These are phyloP conservation scores for Colletes gigas DNA, from an alignment of 1,140 invertebrate genomes.

Conservation along the genomic window DNA sequence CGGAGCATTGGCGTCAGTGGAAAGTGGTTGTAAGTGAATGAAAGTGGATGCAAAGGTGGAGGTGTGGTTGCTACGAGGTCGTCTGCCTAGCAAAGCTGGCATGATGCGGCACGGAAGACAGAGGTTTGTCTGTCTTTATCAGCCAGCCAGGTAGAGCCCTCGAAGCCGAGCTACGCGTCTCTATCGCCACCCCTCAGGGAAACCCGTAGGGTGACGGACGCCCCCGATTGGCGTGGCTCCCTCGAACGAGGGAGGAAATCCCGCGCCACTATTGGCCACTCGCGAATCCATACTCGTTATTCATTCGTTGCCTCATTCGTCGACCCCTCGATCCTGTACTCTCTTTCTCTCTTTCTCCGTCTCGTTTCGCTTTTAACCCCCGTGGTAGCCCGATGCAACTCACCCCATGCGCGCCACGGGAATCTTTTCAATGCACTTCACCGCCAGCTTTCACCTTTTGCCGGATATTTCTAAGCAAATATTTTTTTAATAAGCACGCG, in stretches of 20 bases:
- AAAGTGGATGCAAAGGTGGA: slow-evolving; percentile 51
- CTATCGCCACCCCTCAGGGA: slow-evolving; percentile 41
- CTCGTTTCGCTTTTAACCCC: slow-evolving; percentile 28
- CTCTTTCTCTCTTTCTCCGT: slow-evolving; percentile 41
- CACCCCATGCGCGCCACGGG: slow-evolving; percentile 37
- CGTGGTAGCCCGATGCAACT: slow-evolving; percentile 36
- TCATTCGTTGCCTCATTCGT: slow-evolving; percentile 71
- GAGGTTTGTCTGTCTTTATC: slow-evolving; percentile 73
- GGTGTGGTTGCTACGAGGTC: slow-evolving; percentile 54
- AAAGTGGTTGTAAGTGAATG: slow-evolving; percentile 66
- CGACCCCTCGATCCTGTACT: slow-evolving; percentile 47
- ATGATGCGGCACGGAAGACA: slow-evolving; percentile 69
- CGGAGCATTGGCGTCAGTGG: slow-evolving; percentile 60
- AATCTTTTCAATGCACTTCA: slow-evolving; percentile 58
- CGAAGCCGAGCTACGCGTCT: slow-evolving; percentile 41
- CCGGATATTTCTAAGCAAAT: slow-evolving; percentile 63
- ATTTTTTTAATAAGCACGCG: slow-evolving; percentile 60
- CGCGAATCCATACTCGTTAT: slow-evolving; percentile 71
- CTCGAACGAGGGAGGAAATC: slow-evolving; percentile 59
- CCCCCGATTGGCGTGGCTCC: slow-evolving; percentile 65
- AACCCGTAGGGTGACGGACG: slow-evolving; percentile 54
- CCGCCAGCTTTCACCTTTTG: slow-evolving; percentile 55
- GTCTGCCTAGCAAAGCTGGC: slow-evolving; percentile 65
- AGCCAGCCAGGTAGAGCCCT: slow-evolving; percentile 64
- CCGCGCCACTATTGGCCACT: slow-evolving; percentile 65